Evolutionary conservation across 64 coral and sea anemone species (phyloP), one percentile per base, ranked within the genome.

Genomic region (Dendronephthya gigantea): DNA sequence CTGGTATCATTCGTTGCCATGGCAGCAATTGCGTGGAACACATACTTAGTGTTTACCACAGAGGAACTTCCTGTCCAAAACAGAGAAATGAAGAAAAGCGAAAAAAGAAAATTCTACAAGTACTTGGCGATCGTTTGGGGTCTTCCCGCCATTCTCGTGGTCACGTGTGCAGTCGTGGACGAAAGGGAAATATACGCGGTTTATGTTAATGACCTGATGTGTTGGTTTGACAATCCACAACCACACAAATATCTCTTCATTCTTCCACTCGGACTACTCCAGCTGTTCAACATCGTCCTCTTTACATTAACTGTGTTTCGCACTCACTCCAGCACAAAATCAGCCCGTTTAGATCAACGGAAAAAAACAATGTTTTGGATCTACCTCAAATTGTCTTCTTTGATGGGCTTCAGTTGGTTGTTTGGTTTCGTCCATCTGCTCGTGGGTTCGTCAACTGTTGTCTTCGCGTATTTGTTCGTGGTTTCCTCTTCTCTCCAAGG

Each of bases 1-100:
- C 87, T 88, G n/a, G n/a, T 82, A 11, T 88, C 87, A 39, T 88
- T 88, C 62, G 76, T 82, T 30, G 81, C 75, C 27, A 88, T 88
- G 87, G 62, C 38, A 29, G 55, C 65, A 40, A 88, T 88, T 76
- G 81, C 87, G 51, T 88, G 62, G 52, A 76, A 88, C 9, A 82
- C 83, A 15, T 49, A 23, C 8, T 59, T 40, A 23, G 87, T 88
- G 22, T 88, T 82, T 51, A 1, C 55, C 6, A n/a, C 12, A 7
- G 5, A n/a, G 25, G 25, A 62, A 7, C 19, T 62, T 27, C n/a
- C n/a, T n/a, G 8, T 12, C 50, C 4, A 23, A 62, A 19, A 27
- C 19, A 23, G 25, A 7, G 19, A 15, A 23, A 23, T 7, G 17
- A 22, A 13, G 55, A 62, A 62, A 62, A 13, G 25, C 8, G 55